Base-by-base conservation (phyloP, 2,888 invertebrate species). In the Mimachlamys varia region DNA sequence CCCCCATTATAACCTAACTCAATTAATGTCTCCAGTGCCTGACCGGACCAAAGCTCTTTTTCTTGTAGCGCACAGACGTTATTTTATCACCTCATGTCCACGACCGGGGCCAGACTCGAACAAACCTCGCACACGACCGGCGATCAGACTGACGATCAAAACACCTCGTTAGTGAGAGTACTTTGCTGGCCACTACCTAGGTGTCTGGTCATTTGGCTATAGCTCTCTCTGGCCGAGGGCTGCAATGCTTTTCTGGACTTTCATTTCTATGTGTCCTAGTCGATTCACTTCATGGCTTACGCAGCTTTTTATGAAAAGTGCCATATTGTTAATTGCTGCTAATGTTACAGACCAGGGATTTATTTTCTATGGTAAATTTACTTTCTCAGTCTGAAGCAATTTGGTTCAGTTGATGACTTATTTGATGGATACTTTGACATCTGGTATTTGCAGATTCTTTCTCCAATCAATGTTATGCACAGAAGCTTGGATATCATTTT, bases 31-130 rank as follows among this genome's bases (percentile, higher is more conserved):
- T 76, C 76, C 27, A 76, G 33, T 15, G 76, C 33, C 76, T 76
- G 76, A 76, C 76, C 12, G 76, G 76, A 76, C 76, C 27, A 76
- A 76, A 76, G 76, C 76, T 76, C 76, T 76, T 76, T 76, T 76
- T 33, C 76, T 33, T 76, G 33, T 76, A 76, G 76, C 33, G 13
- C 76, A 27, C 33, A 76, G 76, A 76, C 33, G 27, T 76, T 76
- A 33, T 76, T 76, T 76, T 76, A 76, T 76, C 76, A 76, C 76
- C 76, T 76, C 76, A 33, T 33, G 22, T 76, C 76, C 76, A 76
- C 33, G 33, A 15, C 17, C 76, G 13, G 33, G 76, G 76, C 76
- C 33, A 33, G 76, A 76, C 76, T 62, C 22, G 62, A 22, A n/a
- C 62, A 62, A 76, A 76, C 76, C 76, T 12, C 10, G 62, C 62